Evolutionary conservation across 2,888 invertebrate species (phyloP), one percentile per base, ranked within the genome.

Genomic region (Nesidiocoris tenuis): DNA sequence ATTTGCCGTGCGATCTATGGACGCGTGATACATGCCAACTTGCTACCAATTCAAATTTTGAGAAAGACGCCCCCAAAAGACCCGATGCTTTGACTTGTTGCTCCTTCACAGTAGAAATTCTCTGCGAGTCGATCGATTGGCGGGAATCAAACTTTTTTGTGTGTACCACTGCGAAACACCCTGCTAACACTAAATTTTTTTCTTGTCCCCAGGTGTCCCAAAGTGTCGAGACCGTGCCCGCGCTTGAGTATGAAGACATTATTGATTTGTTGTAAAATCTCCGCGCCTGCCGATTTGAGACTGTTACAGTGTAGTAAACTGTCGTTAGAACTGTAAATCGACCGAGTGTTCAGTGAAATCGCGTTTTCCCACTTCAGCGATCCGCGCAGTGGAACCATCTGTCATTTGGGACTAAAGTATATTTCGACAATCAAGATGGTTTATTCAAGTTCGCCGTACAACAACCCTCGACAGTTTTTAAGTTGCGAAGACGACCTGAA

Each of bases 401-500:
- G 3, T 19, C 2, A 59, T 19, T 59, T n/a, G 18, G 59, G 59
- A 59, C 59, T 59, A 59, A 70, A 59, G 59, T 25, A 24, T 70
- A 57, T 24, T 25, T 70, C 59, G 23, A n/a, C 22, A n/a, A 55
- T 55, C 76, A 76, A 61, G 39, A 78, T 78, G 78, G 72, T 61
- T 74, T 78, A 77, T 39, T 72, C 71, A 68, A 68, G 70, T 67
- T 75, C 76, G 23, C 77, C 76, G 55, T 78, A 76, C 74, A 76
- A 77, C 74, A 77, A 77, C 74, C 74, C 67, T 65, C 64, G 78
- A 2, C 77, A 76, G 65, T 77, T 77, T 76, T 79, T 77, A 24
- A 76, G 77, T 71, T 76, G 79, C 77, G 80, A 80, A 77, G 77
- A 80, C 77, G 81, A 81, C 77, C 77, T 80, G 63, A 80, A 80